These are phyloP conservation scores for Rotaria magnacalcarata DNA, from an alignment of 2,888 invertebrate species.

Conservation along the genomic window DNA sequence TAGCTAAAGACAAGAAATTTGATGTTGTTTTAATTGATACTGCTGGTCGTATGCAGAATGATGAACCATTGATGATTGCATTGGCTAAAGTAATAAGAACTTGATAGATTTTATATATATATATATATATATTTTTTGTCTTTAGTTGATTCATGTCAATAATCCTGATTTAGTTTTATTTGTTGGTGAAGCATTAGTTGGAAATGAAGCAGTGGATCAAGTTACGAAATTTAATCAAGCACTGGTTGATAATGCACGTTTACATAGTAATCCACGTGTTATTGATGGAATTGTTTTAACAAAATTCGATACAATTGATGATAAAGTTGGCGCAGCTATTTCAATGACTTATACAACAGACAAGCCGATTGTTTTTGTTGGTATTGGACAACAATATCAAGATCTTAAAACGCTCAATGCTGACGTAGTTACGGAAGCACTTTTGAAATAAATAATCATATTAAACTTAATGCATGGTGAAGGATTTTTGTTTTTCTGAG, in stretches of 20 bases:
- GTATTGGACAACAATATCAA: conserved; percentile 96
- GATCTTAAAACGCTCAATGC: conserved; percentile 93
- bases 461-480: background rate
- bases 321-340: conserved; percentile 96
- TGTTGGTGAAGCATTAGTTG: conserved; percentile 98
- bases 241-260: conserved; percentile 77
- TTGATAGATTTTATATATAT: too few species aligned
- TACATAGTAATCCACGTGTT: conserved; percentile 68
- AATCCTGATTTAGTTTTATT: conserved; percentile 96
- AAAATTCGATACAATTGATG: conserved; percentile 99
- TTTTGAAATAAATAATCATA: conserved; percentile 60
- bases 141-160: conserved; percentile 83
- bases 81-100: conserved; percentile 70
- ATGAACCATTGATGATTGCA: conserved; percentile 96
- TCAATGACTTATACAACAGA: conserved; percentile 99
- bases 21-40: conserved; percentile 96
- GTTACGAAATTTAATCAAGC: conserved; percentile 97
- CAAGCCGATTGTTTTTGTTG: conserved; percentile 96
- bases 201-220: conserved; percentile 98
- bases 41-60: conserved; percentile 99
- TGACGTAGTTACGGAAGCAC: conserved; percentile 86
- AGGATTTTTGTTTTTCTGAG: background rate
- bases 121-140: conserved; percentile 9
- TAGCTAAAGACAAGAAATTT: conserved; percentile 70
- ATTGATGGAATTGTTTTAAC: conserved; percentile 98